These are phyloP conservation scores for Acanthiza pusilla DNA, from an alignment of 2,797 vertebrate species.

Conservation along the genomic window DNA sequence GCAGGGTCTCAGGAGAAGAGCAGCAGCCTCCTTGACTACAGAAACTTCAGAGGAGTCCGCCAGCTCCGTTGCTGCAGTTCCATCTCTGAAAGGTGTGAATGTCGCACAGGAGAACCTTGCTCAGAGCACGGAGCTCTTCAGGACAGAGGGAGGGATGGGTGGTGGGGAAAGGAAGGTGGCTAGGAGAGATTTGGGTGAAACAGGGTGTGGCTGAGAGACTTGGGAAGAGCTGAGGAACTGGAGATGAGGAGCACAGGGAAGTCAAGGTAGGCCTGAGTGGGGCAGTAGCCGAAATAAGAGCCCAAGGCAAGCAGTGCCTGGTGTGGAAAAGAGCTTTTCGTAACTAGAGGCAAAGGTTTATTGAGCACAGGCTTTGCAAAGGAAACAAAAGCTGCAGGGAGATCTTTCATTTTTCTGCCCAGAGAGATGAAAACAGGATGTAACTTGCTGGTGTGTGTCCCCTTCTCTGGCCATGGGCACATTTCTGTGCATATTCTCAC, in stretches of 20 bases:
- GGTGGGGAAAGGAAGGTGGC: background rate
- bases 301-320: background rate
- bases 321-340: background rate
- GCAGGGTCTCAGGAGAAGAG: background rate
- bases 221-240: background rate
- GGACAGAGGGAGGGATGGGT: background rate
- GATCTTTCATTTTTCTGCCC: background rate
- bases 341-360: background rate
- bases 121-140: background rate
- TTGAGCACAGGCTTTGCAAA: background rate
- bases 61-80: rapidly evolving
- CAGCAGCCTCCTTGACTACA: background rate
- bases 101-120: background rate
- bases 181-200: background rate
- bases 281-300: background rate
- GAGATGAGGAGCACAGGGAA: background rate
- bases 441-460: background rate
- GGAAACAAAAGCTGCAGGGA: background rate
- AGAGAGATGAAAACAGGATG: background rate
- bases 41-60: background rate
- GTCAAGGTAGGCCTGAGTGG: background rate
- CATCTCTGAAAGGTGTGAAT: background rate
- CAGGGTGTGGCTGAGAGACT: background rate
- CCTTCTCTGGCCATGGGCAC: background rate
- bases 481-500: background rate